These are phyloP conservation scores for Callorhinus ursinus DNA, from an alignment of 2,113 vertebrate genomes.

Conservation along the genomic window DNA sequence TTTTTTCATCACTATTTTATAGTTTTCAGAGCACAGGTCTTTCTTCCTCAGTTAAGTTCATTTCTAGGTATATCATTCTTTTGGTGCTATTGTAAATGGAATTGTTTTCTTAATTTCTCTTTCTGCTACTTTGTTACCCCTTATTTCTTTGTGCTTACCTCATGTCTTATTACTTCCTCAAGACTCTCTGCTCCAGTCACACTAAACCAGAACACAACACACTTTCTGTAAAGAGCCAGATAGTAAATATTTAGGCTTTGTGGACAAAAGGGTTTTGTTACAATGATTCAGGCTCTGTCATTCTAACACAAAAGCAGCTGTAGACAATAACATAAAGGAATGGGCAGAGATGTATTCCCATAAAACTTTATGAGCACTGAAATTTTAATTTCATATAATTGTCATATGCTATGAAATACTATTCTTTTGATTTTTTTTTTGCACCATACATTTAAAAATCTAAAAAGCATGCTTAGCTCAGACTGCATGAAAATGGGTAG, in stretches of 20 bases:
- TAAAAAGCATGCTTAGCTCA: background rate
- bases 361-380: background rate
- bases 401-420: background rate
- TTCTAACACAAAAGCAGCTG: background rate
- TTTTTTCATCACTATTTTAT: background rate
- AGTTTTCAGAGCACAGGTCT: background rate
- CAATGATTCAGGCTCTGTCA: background rate
- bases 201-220: background rate
- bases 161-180: background rate
- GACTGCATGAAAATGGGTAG: background rate
- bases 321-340: background rate
- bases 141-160: background rate
- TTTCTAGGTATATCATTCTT: background rate
- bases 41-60: background rate
- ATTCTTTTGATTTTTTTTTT: background rate
- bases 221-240: background rate
- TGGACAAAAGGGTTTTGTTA: background rate
- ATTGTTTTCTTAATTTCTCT: background rate
- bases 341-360: background rate
- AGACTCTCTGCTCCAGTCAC: background rate
- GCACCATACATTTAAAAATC: background rate
- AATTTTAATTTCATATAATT: background rate
- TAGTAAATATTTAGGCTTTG: background rate
- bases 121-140: background rate
- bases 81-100: background rate